phyloP scores from a whole-genome alignment of 2,888 invertebrate species.

The Lasiommata megera region DNA sequence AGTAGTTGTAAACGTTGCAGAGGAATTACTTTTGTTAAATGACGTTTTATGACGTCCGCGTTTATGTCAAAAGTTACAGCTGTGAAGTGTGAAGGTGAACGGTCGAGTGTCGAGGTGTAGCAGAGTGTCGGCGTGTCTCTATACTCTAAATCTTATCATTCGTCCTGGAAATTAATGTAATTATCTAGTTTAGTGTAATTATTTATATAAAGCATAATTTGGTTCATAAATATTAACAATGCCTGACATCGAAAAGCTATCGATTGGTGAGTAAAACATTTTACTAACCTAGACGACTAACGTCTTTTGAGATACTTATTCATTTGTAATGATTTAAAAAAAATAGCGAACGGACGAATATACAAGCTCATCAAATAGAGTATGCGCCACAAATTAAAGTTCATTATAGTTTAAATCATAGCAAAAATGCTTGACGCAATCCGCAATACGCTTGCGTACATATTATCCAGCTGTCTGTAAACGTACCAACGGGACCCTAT shows the following conservation, averaged over 20 bases:
- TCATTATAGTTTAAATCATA: too few relatives aligned
- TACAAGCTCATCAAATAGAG: too few relatives aligned
- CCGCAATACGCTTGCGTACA: not conserved
- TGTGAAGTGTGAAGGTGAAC: too few relatives aligned
- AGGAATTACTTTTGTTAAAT: too few relatives aligned
- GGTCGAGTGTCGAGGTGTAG: not conserved
- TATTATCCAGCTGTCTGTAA: not conserved
- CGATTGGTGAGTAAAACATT: constrained; percentile 3
- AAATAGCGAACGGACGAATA: not conserved
- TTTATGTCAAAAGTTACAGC: too few relatives aligned
- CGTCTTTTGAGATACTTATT: not conserved
- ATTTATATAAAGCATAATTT: not conserved
- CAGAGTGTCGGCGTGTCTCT: not conserved
- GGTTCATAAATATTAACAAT: not conserved
- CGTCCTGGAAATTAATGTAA: not conserved
- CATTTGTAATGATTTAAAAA: not conserved
- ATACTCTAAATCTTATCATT: not conserved
- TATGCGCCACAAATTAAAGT: too few relatives aligned
- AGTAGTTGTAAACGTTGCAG: too few relatives aligned
- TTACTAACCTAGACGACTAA: constrained; percentile 6
- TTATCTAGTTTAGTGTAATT: not conserved
- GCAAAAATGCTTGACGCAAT: constrained; percentile 6
- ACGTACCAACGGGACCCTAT: too few relatives aligned
- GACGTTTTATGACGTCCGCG: too few relatives aligned
- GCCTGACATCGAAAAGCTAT: constrained; percentile 14